Base-by-base conservation (phyloP, 2,797 vertebrate species). In the Chelon labrosus region DNA sequence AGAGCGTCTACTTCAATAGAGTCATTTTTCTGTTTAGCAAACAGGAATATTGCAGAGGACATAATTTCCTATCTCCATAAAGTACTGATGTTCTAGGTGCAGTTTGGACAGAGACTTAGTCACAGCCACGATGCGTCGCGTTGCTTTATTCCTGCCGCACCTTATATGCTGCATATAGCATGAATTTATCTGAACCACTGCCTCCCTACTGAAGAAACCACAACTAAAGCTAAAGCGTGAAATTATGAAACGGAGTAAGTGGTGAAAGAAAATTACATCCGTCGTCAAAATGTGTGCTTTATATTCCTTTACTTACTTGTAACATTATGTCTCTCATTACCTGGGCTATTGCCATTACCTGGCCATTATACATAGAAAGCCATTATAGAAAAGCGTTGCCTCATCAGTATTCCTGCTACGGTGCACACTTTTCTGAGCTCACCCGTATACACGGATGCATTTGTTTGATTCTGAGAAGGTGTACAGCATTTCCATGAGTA, bases 321-420 rank as follows among this genome's bases (percentile, higher is more conserved):
- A 88, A 80, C 81, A 82, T 81, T 85, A 87, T 75, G 82, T 66
- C 83, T 77, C 73, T 91, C 89, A 92, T 91, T 90, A 92, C 85
- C 74, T 86, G 79, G 72, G 79, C 75, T 83, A 85, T 88, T 83
- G 82, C 83, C 75, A 81, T 79, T 84, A 89, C 74, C 72, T 77
- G 62, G 71, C 68, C 68, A 86, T 80, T 89, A 83, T 66, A 89
- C 78, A 85, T 69, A 77, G 83, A 66, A 82, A 81, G 74, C 72
- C 55, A 85, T 86, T 89, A 86, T 60, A 76, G 73, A 83, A 82
- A 89, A 74, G 58, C 61, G 31, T 68, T 71, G 80, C 70, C 87
- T 93, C 83, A 88, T 91, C 90, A 89, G 90, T 79, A 90, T 90
- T 92, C 93, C 84, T 91, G 90, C 90, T 52, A 87, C 82, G 88